These are phyloP conservation scores for Bradysia coprophila DNA, from an alignment of 1,140 invertebrate species.

Conservation along the genomic window DNA sequence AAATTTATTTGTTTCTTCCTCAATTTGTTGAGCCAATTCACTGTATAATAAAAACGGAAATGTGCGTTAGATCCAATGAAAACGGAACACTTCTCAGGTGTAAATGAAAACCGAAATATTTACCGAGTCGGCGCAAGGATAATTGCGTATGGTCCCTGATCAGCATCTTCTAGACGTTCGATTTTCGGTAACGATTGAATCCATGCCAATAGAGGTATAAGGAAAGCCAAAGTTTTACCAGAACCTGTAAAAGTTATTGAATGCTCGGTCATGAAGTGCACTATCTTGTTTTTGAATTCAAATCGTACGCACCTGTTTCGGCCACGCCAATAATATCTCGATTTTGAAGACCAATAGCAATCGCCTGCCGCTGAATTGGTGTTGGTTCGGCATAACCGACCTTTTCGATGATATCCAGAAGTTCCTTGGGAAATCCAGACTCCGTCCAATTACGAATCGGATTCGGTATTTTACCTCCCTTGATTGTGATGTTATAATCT, in stretches of 20 bases:
- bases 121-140: constrained; percentile 96
- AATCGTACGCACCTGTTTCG: constrained; percentile 45
- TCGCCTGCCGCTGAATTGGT: constrained; percentile 97
- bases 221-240: constrained; percentile 95
- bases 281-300: constrained; percentile 26
- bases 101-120: too few species aligned
- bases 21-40: constrained; percentile 98
- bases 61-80: too few species aligned
- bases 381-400: constrained; percentile 97
- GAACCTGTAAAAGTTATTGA: constrained; percentile 34
- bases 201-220: constrained; percentile 95
- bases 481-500: constrained; percentile 98
- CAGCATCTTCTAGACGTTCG: constrained; percentile 75
- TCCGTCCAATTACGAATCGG: constrained; percentile 93
- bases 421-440: constrained; percentile 75
- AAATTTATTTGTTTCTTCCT: constrained; percentile 98
- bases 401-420: constrained; percentile 87
- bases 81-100: too few species aligned
- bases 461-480: constrained; percentile 93
- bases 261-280: too few species aligned
- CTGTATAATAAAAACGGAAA: too few species aligned
- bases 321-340: constrained; percentile 99
- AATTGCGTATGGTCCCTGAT: constrained; percentile 97
- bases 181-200: constrained; percentile 95
- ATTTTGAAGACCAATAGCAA: constrained; percentile 97